phyloP scores from a whole-genome alignment of 2,888 invertebrate genomes.

The Pseudococcus longispinus region DNA sequence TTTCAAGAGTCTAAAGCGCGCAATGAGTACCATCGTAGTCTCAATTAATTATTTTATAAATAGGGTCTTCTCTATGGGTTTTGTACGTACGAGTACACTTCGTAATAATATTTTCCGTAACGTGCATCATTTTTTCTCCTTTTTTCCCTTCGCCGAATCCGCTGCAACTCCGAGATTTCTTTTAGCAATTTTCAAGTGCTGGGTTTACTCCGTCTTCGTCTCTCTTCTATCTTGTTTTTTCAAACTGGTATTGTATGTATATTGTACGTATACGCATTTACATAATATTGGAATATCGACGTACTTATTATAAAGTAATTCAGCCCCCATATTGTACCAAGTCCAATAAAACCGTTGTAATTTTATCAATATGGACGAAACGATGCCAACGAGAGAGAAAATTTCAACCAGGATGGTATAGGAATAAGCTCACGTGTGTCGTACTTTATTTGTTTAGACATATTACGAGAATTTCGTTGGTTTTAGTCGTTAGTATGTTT shows the following conservation, averaged over 20 bases:
- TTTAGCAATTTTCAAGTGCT: background rate
- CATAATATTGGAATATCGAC: background rate
- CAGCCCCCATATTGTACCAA: background rate
- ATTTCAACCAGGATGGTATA: too few species aligned
- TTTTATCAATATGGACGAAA: background rate
- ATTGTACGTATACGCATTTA: background rate
- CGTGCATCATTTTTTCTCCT: background rate
- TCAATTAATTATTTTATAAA: conserved; percentile 11
- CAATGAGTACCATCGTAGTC: background rate
- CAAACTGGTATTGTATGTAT: background rate
- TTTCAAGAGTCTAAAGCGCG: background rate
- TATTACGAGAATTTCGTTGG: background rate
- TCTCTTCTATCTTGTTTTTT: background rate
- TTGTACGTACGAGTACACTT: background rate
- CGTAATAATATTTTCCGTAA: background rate
- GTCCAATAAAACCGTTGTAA: background rate
- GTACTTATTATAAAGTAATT: background rate
- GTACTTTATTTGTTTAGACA: background rate
- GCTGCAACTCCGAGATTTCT: background rate
- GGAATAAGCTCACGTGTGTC: background rate
- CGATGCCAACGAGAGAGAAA: background rate
- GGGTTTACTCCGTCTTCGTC: background rate
- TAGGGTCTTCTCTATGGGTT: background rate
- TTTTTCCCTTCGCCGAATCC: background rate
- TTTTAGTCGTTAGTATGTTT: background rate